Evolutionary conservation across 1,140 invertebrate genomes (phyloP).

Genomic region (Bombus pyrosoma): DNA sequence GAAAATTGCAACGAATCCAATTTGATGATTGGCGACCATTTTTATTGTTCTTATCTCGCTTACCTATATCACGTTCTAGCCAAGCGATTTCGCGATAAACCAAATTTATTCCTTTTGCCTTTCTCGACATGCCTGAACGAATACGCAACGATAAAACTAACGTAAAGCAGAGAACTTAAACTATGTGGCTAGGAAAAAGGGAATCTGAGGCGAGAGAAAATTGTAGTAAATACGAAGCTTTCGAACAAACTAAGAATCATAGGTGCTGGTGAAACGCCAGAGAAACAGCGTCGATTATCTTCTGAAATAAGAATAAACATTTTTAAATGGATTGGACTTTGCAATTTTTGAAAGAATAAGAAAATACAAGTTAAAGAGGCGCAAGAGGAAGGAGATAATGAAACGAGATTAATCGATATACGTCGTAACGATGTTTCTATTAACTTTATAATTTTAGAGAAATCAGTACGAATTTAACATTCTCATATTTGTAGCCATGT

Average conservation of each 20-base stretch:
- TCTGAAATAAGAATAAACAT: background rate
- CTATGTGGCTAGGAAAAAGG: background rate
- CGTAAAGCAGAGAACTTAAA: background rate
- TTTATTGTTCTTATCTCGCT: constrained; percentile 14
- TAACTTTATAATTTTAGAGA: background rate
- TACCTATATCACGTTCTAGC: background rate
- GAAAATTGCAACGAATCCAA: constrained; percentile 32
- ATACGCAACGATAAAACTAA: background rate
- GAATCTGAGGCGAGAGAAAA: background rate
- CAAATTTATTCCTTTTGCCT: background rate
- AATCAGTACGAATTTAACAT: background rate
- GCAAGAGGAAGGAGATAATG: accelerated
- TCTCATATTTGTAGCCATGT: background rate
- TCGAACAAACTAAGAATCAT: background rate
- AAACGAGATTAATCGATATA: background rate
- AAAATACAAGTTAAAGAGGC: background rate
- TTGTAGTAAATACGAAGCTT: background rate
- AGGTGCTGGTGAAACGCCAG: background rate
- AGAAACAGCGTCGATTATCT: background rate
- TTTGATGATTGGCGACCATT: constrained; percentile 2
- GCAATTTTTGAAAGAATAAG: background rate
- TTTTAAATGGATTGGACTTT: background rate
- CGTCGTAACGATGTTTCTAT: background rate
- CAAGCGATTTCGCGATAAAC: background rate
- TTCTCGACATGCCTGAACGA: background rate